A percentile compares a stretch with the other conserved stretches of the same genome.
Conservation (phyloP, 2,797 vertebrate species). For the Eutrigla gurnardus region DNA sequence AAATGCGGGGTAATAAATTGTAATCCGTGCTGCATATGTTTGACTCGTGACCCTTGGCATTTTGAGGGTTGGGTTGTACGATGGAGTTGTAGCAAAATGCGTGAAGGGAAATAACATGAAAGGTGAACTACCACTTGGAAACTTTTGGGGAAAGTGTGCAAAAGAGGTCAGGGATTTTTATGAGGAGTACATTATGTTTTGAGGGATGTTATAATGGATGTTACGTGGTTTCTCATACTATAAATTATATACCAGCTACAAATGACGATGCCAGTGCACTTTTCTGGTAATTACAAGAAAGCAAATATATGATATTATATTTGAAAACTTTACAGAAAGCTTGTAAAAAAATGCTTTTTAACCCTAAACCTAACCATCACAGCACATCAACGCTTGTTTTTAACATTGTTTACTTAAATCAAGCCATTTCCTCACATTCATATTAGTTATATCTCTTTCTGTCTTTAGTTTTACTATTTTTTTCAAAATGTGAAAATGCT, state of each 20-base stretch:
- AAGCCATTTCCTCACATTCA: background rate
- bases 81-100: constrained; percentile 82
- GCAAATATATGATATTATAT: background rate
- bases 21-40: constrained; percentile 92
- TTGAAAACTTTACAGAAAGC: background rate
- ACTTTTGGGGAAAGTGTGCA: constrained; percentile 44
- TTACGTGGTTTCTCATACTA: background rate
- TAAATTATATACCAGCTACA: background rate
- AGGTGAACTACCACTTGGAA: constrained; percentile 61
- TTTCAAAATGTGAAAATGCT: background rate
- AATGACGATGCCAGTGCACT: background rate
- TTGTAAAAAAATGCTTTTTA: background rate
- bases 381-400: background rate
- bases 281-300: background rate
- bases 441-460: background rate
- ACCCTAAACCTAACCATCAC: background rate
- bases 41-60: constrained; percentile 95
- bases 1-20: constrained; percentile 95
- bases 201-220: background rate
- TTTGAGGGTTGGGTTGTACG: constrained; percentile 87
- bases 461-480: background rate
- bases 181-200: constrained; percentile 9
- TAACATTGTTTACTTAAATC: background rate
- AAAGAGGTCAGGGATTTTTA: constrained; percentile 49
- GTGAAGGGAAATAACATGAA: constrained; percentile 56